Percentiles rank a stretch among this genome's conserved stretches.
phyloP scores from a whole-genome alignment of 2,797 vertebrate genomes.

The Manis crassicaudata region DNA sequence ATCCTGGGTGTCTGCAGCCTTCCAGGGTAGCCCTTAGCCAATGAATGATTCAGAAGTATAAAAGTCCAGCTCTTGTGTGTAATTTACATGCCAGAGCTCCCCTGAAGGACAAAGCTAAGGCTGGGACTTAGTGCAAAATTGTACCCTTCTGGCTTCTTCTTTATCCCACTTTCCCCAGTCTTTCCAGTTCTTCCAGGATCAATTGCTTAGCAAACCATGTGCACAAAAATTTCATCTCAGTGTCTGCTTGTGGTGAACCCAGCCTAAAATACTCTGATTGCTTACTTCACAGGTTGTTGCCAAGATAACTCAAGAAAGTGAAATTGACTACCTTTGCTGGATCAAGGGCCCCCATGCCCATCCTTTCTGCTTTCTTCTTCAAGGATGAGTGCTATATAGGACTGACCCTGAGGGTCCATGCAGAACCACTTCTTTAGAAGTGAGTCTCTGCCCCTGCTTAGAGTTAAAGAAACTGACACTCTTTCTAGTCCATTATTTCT shows the following conservation, averaged over 20 bases:
- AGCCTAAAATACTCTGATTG: neutral
- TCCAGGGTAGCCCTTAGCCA: neutral
- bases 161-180: neutral
- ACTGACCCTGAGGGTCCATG: neutral
- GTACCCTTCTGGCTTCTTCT: neutral
- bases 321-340: neutral
- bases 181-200: neutral
- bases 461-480: neutral
- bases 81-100: constrained; percentile 15
- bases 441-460: neutral
- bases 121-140: neutral
- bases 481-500: neutral
- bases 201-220: neutral
- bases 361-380: constrained; percentile 25
- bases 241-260: neutral
- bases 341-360: neutral
- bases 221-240: neutral
- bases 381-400: neutral
- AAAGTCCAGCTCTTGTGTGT: neutral
- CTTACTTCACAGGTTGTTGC: neutral
- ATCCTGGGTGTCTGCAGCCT: neutral
- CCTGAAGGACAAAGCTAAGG: neutral
- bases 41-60: neutral
- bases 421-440: neutral
- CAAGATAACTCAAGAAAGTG: constrained; percentile 8